These are phyloP conservation scores for Actenoides hombroni DNA, from an alignment of 2,113 vertebrate genomes.

Conservation along the genomic window DNA sequence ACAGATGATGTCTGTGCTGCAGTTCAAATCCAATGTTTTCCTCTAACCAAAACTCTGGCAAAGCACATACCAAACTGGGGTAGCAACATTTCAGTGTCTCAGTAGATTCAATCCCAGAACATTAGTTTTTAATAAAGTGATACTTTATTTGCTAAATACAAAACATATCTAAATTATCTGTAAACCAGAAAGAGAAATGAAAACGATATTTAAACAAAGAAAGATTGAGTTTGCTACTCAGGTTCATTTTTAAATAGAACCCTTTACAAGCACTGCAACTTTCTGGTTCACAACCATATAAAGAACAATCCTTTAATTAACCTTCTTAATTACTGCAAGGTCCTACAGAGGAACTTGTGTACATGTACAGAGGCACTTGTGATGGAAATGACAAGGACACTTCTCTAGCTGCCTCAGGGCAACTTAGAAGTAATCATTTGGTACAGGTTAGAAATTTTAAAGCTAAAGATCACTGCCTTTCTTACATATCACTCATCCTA, in stretches of 20 bases:
- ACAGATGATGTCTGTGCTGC: background rate
- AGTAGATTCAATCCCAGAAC: background rate
- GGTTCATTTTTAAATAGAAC: background rate
- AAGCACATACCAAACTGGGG: background rate
- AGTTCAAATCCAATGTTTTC: background rate
- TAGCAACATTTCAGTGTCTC: background rate
- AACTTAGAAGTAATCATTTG: background rate
- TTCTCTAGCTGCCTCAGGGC: background rate
- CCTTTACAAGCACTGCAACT: background rate
- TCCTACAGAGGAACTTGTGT: background rate
- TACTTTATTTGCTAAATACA: background rate
- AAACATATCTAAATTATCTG: background rate
- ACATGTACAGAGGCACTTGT: background rate
- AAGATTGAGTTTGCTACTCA: background rate
- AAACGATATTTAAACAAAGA: background rate
- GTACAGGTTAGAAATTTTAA: background rate
- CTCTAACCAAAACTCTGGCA: background rate
- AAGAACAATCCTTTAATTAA: background rate
- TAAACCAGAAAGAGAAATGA: background rate
- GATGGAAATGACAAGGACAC: background rate
- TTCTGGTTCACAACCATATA: background rate
- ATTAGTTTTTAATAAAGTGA: background rate
- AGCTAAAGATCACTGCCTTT: background rate
- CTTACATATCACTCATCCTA: background rate
- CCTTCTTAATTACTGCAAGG: background rate